Conservation (phyloP, 2,888 invertebrate genomes). For the Drosophila borborema region DNA sequence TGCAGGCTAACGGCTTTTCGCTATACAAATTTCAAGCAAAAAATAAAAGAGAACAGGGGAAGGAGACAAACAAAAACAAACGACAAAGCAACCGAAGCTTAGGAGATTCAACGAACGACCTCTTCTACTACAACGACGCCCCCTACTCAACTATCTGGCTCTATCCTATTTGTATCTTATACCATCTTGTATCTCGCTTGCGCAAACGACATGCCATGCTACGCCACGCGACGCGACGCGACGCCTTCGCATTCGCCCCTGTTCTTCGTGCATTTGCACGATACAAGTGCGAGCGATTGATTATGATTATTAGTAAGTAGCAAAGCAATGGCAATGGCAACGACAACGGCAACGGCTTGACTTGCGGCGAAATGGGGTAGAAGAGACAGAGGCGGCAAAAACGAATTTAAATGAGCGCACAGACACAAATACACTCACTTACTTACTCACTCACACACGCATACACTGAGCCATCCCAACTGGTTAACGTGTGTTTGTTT, state of each 20-base stretch:
- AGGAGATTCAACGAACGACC: slow-evolving; percentile 45
- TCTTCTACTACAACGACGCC: slow-evolving; percentile 33
- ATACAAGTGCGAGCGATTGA: slow-evolving; percentile 80
- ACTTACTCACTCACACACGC: not conserved
- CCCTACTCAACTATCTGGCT: slow-evolving; percentile 5
- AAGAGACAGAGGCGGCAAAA: slow-evolving; percentile 63
- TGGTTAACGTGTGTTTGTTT: slow-evolving; percentile 48
- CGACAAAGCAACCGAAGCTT: slow-evolving; percentile 65
- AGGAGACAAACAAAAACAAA: slow-evolving; percentile 68
- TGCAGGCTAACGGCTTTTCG: slow-evolving; percentile 69
- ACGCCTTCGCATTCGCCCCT: slow-evolving; percentile 26
- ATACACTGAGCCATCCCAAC: slow-evolving; percentile 44
- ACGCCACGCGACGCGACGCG: slow-evolving; percentile 19
- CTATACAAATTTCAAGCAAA: slow-evolving; percentile 54
- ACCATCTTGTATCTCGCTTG: slow-evolving; percentile 42
- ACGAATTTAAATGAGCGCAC: slow-evolving; percentile 74
- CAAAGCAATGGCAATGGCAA: slow-evolving; percentile 44
- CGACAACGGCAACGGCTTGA: slow-evolving; percentile 39
- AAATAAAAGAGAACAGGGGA: slow-evolving; percentile 36
- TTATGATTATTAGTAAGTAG: slow-evolving; percentile 79
- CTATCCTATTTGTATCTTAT: slow-evolving; percentile 27
- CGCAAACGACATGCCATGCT: slow-evolving; percentile 26
- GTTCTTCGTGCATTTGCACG: slow-evolving; percentile 63
- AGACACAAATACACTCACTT: slow-evolving; percentile 22
- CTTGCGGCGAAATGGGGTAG: slow-evolving; percentile 55